Conservation (phyloP, 1,140 invertebrate species). For the Antheraea mylitta region DNA sequence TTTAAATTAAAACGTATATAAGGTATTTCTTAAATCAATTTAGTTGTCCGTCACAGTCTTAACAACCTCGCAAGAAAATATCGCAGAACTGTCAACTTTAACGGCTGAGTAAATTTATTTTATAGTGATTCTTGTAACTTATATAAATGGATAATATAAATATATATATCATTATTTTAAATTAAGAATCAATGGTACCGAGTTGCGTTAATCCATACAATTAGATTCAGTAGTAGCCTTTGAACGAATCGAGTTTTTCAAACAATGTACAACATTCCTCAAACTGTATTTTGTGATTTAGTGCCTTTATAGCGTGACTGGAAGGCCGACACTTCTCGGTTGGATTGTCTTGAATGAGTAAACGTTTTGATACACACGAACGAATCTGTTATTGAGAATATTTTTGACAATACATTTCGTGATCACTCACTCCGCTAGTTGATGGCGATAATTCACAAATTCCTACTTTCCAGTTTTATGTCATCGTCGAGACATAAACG, state of each 20-base stretch:
- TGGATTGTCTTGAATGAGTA: conserved; percentile 40
- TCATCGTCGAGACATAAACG: neutral
- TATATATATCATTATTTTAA: neutral
- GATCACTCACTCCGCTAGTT: neutral
- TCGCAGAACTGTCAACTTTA: neutral
- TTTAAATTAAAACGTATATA: too few relatives aligned
- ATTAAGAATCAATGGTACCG: neutral
- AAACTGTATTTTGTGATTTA: conserved; percentile 23
- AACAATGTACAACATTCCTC: conserved; percentile 21
- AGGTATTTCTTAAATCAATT: too few relatives aligned
- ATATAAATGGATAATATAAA: neutral
- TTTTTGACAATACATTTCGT: conserved; percentile 24
- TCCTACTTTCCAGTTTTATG: neutral
- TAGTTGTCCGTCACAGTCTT: too few relatives aligned
- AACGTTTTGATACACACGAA: conserved; percentile 46
- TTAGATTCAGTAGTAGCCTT: conserved; percentile 7
- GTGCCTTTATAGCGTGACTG: conserved; percentile 25
- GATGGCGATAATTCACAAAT: conserved; percentile 4
- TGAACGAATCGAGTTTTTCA: conserved; percentile 14
- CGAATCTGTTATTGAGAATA: conserved; percentile 21
- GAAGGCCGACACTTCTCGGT: conserved; percentile 38
- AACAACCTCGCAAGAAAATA: too few relatives aligned
- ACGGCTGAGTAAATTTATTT: neutral
- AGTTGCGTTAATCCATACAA: neutral
- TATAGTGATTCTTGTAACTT: neutral